These are phyloP conservation scores for Callaeas wilsoni DNA, from an alignment of 2,113 vertebrate species.

Conservation along the genomic window DNA sequence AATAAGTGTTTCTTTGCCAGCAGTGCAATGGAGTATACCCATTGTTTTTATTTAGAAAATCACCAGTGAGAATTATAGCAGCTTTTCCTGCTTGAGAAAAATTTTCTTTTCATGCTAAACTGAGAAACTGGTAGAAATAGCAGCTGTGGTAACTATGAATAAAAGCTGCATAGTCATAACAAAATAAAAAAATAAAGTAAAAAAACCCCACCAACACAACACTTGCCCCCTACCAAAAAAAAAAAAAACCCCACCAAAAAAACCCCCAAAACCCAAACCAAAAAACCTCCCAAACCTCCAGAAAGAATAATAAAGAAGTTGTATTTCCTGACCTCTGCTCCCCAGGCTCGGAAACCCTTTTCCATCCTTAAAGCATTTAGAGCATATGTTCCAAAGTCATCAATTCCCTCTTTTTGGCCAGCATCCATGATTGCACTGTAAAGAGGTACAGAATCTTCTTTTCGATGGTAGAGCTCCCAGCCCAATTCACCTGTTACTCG, in stretches of 20 bases:
- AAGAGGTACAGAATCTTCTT: slow-evolving; percentile 78
- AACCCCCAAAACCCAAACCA: neutral
- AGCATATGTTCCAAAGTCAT: slow-evolving; percentile 92
- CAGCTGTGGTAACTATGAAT: neutral
- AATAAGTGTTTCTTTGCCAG: neutral
- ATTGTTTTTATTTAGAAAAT: neutral
- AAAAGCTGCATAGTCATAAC: neutral
- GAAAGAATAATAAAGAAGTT: neutral
- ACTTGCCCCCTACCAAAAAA: rapidly evolving
- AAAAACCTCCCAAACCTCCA: neutral
- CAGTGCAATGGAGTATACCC: neutral
- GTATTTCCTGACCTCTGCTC: slow-evolving; percentile 83
- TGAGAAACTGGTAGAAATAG: neutral
- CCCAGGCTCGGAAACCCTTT: slow-evolving; percentile 96
- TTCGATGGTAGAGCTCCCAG: slow-evolving; percentile 92
- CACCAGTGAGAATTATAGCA: neutral
- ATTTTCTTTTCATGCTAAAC: neutral
- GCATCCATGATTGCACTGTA: slow-evolving; percentile 86
- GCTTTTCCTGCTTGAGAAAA: neutral
- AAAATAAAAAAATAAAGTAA: neutral
- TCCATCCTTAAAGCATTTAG: slow-evolving; percentile 89
- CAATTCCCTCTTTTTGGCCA: slow-evolving; percentile 88
- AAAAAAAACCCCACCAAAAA: neutral
- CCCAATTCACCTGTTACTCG: slow-evolving; percentile 87
- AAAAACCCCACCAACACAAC: neutral